A percentile compares a stretch with the other conserved stretches of the same genome.
Conservation (phyloP, 2,113 vertebrate species). For the Nannospalax galili region DNA sequence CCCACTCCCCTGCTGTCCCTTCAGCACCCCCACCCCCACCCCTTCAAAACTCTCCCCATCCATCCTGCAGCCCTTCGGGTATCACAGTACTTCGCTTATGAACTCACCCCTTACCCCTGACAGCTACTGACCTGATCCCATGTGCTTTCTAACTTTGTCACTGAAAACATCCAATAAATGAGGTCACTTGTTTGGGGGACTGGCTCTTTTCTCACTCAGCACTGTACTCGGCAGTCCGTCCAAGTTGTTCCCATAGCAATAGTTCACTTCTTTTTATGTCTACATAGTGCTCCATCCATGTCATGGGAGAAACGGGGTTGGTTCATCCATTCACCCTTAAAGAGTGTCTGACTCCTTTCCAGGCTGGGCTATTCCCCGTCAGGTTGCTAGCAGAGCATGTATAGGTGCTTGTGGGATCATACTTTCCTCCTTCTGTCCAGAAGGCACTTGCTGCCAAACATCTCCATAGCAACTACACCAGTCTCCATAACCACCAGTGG, state of each 20-base stretch:
- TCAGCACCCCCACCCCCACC: accelerated
- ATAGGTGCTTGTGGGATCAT: not conserved
- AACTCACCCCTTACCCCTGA: not conserved
- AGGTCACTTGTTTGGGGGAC: not conserved
- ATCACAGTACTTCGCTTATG: not conserved
- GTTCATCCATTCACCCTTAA: not conserved
- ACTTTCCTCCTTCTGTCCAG: not conserved
- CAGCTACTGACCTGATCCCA: accelerated
- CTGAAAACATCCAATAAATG: not conserved
- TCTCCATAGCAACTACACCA: not conserved
- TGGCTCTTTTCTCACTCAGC: not conserved
- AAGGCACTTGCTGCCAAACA: not conserved
- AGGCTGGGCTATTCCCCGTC: not conserved
- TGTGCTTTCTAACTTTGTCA: not conserved
- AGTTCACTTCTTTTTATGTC: not conserved
- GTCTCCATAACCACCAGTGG: not conserved
- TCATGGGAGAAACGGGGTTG: accelerated
- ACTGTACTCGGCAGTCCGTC: accelerated
- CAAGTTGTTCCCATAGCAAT: accelerated
- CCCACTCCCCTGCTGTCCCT: not conserved
- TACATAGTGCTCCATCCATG: accelerated
- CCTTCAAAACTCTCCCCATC: not conserved
- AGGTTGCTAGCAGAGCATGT: accelerated
- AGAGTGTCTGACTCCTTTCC: not conserved
- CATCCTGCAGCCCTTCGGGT: accelerated